Base-by-base conservation (phyloP, 2,888 invertebrate species). In the Caprella mutica region DNA sequence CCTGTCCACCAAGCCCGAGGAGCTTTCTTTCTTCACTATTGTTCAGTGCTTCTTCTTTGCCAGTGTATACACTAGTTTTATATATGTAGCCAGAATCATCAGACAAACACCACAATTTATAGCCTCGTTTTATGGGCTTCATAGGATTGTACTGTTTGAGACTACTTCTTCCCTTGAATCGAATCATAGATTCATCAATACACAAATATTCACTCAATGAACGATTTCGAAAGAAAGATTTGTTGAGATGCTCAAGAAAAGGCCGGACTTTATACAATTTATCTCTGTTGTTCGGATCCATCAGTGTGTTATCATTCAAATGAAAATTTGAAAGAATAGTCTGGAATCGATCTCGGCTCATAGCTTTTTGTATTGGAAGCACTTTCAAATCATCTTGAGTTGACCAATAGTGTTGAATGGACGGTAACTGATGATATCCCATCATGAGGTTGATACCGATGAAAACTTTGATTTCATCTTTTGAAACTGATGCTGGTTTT, bases 11-110 rank as follows among this genome's bases (percentile, higher is more conserved):
- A 29, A 48, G 19, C 6, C 48, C 48, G 6, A 30, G 30, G 17
- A 24, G 1, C 1, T 3, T 2, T 12, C 44, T 26, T 17, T 26
- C 5, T 17, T 8, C 1, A 2, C 3, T n/a, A 26, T 30, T 40
- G 14, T 6, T 17, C 12, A 35, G 9, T 29, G 55, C 55, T 6
- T 52, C 67, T 24, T 59, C 52, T 64, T 73, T 73, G 4, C 70
- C 68, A 27, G 68, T 67, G 58, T 70, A 69, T n/a, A 71, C 60
- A 50, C 68, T 61, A 66, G 68, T 69, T 38, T 69, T 55, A 48
- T 52, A 33, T 1, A 55, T 23, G 21, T 55, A 44, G 12, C 55
- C 29, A 14, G 24, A 8, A 9, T 29, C 29, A 21, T 55, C 55
- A 24, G 44, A 30, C 1, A 43, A 17, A 23, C 55, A 55, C 55